Evolutionary conservation across 2,113 vertebrate species (phyloP).

Genomic region (Eulacestoma nigropectus): DNA sequence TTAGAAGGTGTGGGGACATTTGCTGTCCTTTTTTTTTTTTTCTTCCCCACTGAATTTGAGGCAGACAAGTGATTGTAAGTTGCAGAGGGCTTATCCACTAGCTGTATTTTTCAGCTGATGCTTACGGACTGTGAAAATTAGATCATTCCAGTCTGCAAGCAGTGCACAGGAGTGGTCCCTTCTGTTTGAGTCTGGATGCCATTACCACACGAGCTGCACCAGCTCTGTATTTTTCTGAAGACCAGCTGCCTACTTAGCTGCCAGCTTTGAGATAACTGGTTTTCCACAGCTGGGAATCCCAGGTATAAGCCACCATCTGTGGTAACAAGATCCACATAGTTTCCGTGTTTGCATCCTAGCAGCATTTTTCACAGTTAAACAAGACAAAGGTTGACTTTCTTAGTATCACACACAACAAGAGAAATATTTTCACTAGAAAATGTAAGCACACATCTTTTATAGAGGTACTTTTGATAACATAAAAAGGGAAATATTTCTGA

Average conservation of each 20-base stretch:
- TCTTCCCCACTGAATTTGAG: background rate
- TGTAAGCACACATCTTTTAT: background rate
- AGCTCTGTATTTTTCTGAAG: background rate
- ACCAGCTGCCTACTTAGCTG: background rate
- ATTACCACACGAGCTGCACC: background rate
- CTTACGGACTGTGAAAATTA: background rate
- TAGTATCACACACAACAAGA: background rate
- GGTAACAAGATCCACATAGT: background rate
- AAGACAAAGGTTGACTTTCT: background rate
- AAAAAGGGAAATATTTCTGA: background rate
- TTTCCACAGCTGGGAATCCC: background rate
- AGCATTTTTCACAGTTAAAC: background rate
- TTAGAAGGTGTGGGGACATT: background rate
- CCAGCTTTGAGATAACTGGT: background rate
- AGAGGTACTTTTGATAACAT: background rate
- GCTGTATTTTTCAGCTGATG: background rate
- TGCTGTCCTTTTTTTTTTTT: background rate
- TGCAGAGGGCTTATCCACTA: background rate
- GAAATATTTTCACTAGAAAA: background rate
- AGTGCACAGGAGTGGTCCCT: background rate
- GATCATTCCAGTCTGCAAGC: background rate
- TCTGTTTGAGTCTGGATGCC: background rate
- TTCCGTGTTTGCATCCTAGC: background rate
- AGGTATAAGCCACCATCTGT: background rate
- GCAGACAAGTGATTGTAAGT: fast-evolving